Evolutionary conservation across 2,888 invertebrate genomes (phyloP).

Genomic region (Pheosia gnoma): DNA sequence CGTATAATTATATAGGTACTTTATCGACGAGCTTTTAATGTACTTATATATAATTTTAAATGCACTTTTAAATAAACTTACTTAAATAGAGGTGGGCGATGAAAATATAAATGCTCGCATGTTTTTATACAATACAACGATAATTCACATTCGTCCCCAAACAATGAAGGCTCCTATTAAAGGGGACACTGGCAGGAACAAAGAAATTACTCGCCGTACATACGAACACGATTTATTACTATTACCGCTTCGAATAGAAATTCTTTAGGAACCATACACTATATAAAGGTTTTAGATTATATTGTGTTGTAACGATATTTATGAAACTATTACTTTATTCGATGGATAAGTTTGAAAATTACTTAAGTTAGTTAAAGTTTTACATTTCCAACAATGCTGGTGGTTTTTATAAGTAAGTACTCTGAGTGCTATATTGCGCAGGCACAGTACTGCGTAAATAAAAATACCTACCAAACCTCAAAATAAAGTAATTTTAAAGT

Average conservation of each 20-base stretch:
- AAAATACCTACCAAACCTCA: not conserved
- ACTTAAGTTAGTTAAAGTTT: not conserved
- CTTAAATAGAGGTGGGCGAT: not conserved
- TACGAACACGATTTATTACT: constrained; percentile 7
- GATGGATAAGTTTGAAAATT: not conserved
- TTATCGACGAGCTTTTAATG: too few relatives aligned
- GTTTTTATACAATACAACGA: constrained; percentile 44
- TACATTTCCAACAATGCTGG: too few relatives aligned
- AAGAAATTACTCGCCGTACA: constrained; percentile 44
- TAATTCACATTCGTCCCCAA: constrained; percentile 59
- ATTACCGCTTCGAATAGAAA: constrained; percentile 4
- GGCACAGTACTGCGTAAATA: too few relatives aligned
- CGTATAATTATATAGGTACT: too few relatives aligned
- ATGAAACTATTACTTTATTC: not conserved
- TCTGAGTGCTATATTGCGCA: too few relatives aligned
- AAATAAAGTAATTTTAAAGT: constrained; percentile 23
- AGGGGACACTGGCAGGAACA: constrained; percentile 41
- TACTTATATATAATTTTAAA: too few relatives aligned
- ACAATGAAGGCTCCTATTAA: constrained; percentile 46
- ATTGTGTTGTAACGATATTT: not conserved
- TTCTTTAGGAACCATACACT: not conserved
- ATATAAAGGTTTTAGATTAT: not conserved
- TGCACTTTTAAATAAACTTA: too few relatives aligned
- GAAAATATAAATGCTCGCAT: constrained; percentile 3
- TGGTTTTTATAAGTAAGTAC: too few relatives aligned